Conservation (phyloP, 2,113 vertebrate genomes). For the Protobothrops mucrosquamatus region DNA sequence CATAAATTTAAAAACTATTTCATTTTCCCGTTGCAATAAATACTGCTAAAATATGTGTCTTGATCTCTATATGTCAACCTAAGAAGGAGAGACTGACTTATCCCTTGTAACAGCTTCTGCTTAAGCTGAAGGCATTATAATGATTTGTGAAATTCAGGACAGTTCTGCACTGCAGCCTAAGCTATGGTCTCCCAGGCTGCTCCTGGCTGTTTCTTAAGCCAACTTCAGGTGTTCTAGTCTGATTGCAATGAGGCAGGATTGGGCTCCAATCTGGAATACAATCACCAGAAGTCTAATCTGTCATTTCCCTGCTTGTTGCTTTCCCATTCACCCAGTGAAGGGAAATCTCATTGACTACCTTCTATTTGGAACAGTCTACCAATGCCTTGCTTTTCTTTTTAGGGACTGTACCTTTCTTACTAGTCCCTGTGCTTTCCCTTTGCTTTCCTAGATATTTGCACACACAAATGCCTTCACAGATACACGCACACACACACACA, state of each 20-base stretch:
- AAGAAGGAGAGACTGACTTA: conserved; percentile 30
- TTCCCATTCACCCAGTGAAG: not conserved
- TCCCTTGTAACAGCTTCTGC: conserved; percentile 30
- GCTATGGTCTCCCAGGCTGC: not conserved
- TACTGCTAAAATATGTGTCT: conserved; percentile 23
- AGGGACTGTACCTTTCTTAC: not conserved
- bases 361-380: not conserved
- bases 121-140: conserved; percentile 46
- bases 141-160: conserved; percentile 37
- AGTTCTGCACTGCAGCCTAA: not conserved
- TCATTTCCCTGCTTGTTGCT: not conserved
- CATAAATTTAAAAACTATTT: conserved; percentile 35
- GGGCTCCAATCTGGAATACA: not conserved
- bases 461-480: not conserved
- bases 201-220: not conserved
- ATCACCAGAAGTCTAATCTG: not conserved
- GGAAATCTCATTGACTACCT: not conserved
- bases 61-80: conserved; percentile 7
- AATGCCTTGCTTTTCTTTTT: not conserved
- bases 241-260: not conserved
- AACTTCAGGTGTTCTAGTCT: not conserved
- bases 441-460: not conserved
- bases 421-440: not conserved
- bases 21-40: conserved; percentile 45
- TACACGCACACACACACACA: too few relatives aligned